phyloP scores from a whole-genome alignment of 2,113 vertebrate species.

The Anser brachyrhynchus region DNA sequence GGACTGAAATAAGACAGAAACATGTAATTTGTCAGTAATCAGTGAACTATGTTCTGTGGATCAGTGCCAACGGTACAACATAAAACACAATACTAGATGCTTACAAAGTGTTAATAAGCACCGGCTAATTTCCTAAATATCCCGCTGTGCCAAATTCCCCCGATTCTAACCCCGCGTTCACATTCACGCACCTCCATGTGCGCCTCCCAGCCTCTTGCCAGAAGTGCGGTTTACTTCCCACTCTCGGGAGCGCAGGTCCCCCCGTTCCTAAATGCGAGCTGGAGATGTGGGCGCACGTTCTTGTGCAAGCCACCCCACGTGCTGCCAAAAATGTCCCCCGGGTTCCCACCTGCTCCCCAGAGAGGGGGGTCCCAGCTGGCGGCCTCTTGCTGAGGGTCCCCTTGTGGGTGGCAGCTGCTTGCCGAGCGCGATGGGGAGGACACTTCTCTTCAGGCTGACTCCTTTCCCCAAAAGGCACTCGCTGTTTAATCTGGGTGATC shows the following conservation, averaged over 20 bases:
- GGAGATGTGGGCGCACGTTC: accelerated
- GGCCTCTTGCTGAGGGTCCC: not conserved
- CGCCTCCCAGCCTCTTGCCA: not conserved
- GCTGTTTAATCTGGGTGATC: not conserved
- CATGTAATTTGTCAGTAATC: not conserved
- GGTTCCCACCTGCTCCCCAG: accelerated
- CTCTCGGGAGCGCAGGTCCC: not conserved
- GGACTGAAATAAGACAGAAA: not conserved
- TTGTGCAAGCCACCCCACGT: not conserved
- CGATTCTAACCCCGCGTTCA: accelerated
- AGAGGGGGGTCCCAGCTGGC: not conserved
- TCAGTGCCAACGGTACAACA: not conserved
- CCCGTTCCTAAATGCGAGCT: not conserved
- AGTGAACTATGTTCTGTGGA: not conserved
- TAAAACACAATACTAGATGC: not conserved
- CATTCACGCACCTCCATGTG: not conserved
- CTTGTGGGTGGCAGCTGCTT: not conserved
- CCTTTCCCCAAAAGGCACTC: not conserved
- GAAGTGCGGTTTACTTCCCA: not conserved
- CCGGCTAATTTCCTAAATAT: not conserved
- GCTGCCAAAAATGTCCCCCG: accelerated
- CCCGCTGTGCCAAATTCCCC: not conserved
- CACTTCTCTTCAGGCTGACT: not conserved
- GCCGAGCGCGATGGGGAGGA: accelerated
- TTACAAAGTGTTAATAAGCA: not conserved